phyloP scores from a whole-genome alignment of 2,113 vertebrate species.

The Stegostoma tigrinum region DNA sequence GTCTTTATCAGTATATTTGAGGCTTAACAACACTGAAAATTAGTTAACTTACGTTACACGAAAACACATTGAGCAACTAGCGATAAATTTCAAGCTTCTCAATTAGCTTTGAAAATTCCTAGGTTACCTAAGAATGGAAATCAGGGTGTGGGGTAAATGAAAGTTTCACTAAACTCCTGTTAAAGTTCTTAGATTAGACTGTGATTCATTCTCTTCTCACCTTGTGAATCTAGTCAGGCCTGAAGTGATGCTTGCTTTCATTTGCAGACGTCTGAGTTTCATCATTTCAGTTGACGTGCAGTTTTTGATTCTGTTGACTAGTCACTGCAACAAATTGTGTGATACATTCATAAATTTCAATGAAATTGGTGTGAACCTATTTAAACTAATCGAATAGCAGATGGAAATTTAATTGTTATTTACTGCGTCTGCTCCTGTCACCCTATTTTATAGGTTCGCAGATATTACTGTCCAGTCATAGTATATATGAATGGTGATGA shows the following conservation, averaged over 20 bases:
- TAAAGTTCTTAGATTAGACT: background rate
- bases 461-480: background rate
- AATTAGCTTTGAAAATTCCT: background rate
- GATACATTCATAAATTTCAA: background rate
- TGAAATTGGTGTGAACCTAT: background rate
- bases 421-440: background rate
- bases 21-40: background rate
- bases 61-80: background rate
- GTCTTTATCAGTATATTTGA: background rate
- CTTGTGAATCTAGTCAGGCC: background rate
- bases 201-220: background rate
- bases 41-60: background rate
- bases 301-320: background rate
- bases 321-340: background rate
- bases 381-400: background rate
- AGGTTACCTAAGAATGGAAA: background rate
- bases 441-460: background rate
- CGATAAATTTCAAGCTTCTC: background rate
- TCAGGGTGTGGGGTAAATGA: background rate
- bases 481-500: background rate
- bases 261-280: background rate
- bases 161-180: background rate
- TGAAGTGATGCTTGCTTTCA: background rate
- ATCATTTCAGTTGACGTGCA: background rate
- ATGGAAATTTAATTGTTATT: background rate